Evolutionary conservation across 2,113 vertebrate genomes (phyloP).

Genomic region (Upupa epops): DNA sequence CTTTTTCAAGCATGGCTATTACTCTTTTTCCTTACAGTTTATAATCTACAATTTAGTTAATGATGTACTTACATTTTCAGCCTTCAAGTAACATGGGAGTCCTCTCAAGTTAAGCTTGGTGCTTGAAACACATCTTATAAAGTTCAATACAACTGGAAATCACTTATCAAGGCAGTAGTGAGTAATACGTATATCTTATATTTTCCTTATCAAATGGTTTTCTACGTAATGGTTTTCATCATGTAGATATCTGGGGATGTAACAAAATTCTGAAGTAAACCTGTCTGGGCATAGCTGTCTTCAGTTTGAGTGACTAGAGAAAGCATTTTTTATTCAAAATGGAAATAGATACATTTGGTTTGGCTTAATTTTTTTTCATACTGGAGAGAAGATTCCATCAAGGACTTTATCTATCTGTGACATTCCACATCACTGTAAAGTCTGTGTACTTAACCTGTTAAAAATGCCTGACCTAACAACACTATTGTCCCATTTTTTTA

Average conservation of each 20-base stretch:
- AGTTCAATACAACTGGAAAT: not conserved
- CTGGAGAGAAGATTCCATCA: not conserved
- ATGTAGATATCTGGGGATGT: not conserved
- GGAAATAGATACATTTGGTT: not conserved
- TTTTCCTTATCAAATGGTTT: not conserved
- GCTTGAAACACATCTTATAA: not conserved
- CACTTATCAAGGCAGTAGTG: not conserved
- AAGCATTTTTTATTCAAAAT: not conserved
- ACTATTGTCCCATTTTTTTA: not conserved
- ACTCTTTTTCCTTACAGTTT: conserved; percentile 38
- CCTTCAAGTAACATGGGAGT: not conserved
- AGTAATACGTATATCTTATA: not conserved
- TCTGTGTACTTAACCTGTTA: not conserved
- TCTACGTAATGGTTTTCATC: not conserved
- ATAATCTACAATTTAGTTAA: not conserved
- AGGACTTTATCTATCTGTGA: not conserved
- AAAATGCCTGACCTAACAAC: not conserved
- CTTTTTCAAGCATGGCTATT: not conserved
- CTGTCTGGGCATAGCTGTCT: not conserved
- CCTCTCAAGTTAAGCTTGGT: not conserved
- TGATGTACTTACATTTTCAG: not conserved
- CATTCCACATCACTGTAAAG: not conserved
- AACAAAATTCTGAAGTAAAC: not conserved
- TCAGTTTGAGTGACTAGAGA: not conserved
- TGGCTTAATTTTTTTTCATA: not conserved